phyloP scores from a whole-genome alignment of 2,888 invertebrate species.

The Pseudanteris insignis region DNA sequence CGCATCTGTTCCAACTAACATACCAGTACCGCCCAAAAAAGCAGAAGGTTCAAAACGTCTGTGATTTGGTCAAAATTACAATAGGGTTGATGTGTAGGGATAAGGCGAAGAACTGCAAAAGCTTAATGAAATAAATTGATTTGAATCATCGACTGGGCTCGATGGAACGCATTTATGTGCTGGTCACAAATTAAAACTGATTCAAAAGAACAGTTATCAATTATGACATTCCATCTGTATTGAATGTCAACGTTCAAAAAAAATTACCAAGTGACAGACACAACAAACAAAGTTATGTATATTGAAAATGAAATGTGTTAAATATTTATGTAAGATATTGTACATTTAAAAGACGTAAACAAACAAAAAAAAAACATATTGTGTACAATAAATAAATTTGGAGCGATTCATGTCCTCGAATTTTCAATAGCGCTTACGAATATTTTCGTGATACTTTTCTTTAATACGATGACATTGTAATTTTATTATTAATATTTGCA shows the following conservation, averaged over 20 bases:
- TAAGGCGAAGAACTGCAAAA: constrained; percentile 1
- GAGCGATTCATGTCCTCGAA: constrained; percentile 16
- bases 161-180: constrained; percentile 43
- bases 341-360: too few relatives aligned
- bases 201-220: neutral
- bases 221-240: constrained; percentile 29
- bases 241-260: constrained; percentile 28
- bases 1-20: constrained; percentile 50
- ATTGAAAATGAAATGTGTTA: constrained; percentile 20
- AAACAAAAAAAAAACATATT: constrained; percentile 6
- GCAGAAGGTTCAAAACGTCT: constrained; percentile 63
- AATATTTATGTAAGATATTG: constrained; percentile 39
- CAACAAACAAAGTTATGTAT: constrained; percentile 29
- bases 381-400: constrained; percentile 28
- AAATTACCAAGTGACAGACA: constrained; percentile 25
- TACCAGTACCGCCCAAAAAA: constrained; percentile 57
- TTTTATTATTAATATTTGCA: constrained; percentile 36
- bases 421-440: constrained; percentile 31
- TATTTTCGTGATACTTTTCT: constrained; percentile 24
- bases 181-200: constrained; percentile 29
- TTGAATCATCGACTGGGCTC: constrained; percentile 27
- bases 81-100: constrained; percentile 1
- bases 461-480: constrained; percentile 37
- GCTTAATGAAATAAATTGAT: too few relatives aligned
- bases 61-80: constrained; percentile 50